Base-by-base conservation (phyloP, 2,113 vertebrate species). In the Hydrolagus affinis region DNA sequence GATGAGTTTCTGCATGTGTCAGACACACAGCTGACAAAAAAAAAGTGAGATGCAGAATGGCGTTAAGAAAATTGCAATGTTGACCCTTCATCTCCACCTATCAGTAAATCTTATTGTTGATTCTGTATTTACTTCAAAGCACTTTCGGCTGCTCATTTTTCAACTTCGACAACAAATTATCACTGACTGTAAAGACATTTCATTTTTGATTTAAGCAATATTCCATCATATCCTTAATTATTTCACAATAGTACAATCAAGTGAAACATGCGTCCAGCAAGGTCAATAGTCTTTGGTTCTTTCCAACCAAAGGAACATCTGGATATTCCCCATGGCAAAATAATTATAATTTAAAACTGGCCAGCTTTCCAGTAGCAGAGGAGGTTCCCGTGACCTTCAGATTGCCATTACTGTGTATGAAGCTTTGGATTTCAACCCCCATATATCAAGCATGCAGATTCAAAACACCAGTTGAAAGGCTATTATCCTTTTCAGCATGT, bases 401-500 rank as follows among this genome's bases (percentile, higher is more conserved):
- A 44, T 44, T 44, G 44, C 2, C 44, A 44, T 44, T 44, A 6
- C 44, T 44, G 2, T 44, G 6, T 44, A 44, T 44, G 44, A 44
- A 6, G 44, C 44, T 44, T 83, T 66, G 28, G 8, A 21, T 83
- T 83, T 83, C 62, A 30, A 30, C 62, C 10, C 25, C 6, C n/a
- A 32, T 83, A 8, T 28, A 64, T 68, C 78, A 32, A 80, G 8
- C 59, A 68, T 83, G 78, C 32, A 60, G 8, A 83, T 68, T 83
- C 25, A 66, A 19, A 66, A 66, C 66, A 83, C 8, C 14, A 30
- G 30, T 66, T 59, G 23, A 66, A 83, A 83, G 78, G 60, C 44
- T 44, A 44, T 83, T 83, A 64, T 80, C 60, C 60, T 66, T 66
- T 83, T 66, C 77, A 83, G 64, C 78, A 83, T 66, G 60, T 17